Evolutionary conservation across 2,113 vertebrate genomes (phyloP).

Genomic region (Pholis gunnellus): DNA sequence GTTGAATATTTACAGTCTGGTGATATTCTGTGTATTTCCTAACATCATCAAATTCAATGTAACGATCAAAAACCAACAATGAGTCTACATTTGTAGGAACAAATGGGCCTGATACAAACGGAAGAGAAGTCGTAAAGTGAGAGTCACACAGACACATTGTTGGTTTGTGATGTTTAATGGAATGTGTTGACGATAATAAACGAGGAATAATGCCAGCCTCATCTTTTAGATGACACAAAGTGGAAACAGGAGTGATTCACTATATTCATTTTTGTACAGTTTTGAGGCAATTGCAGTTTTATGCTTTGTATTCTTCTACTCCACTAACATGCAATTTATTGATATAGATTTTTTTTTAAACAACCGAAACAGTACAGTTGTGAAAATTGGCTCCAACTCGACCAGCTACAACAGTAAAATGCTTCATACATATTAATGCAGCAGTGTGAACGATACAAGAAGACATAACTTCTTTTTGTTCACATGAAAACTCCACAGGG

Average conservation of each 20-base stretch:
- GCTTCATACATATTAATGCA: conserved; percentile 1
- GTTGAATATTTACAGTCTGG: not conserved
- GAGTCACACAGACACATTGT: not conserved
- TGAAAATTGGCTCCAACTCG: not conserved
- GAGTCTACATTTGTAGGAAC: not conserved
- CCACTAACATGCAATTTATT: not conserved
- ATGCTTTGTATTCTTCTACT: not conserved
- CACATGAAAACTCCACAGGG: not conserved
- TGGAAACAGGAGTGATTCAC: not conserved
- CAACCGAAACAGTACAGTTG: not conserved
- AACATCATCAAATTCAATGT: too few relatives aligned
- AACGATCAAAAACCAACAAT: too few relatives aligned
- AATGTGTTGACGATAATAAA: not conserved
- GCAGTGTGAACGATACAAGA: not conserved
- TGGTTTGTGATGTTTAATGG: not conserved
- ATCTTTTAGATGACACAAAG: not conserved
- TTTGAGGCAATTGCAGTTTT: not conserved
- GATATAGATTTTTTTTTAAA: not conserved
- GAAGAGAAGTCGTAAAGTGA: not conserved
- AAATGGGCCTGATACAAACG: not conserved
- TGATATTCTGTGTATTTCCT: not conserved
- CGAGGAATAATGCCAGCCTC: not conserved
- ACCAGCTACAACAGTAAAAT: not conserved
- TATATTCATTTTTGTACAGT: not conserved
- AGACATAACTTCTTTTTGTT: not conserved